Conservation (phyloP, 2,888 invertebrate genomes). For the Caenorhabditis zanzibari region DNA sequence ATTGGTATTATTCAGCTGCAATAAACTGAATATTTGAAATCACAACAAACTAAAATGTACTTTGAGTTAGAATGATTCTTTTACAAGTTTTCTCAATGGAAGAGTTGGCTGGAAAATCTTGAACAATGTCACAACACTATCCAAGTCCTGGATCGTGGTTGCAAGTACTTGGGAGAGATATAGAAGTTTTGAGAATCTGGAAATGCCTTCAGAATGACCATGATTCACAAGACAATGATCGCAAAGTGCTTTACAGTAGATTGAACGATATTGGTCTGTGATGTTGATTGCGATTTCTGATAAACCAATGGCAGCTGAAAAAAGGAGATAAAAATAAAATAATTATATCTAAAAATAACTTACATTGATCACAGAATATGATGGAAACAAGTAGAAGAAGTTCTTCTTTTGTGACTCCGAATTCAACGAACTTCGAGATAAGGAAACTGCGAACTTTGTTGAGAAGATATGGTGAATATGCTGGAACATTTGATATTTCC, state of each 20-base stretch:
- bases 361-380: slow-evolving; percentile 20
- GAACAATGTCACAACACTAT: background rate
- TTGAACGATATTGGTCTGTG: slow-evolving; percentile 1
- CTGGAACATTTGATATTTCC: slow-evolving; percentile 17
- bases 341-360: background rate
- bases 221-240: background rate
- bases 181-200: slow-evolving; percentile 2
- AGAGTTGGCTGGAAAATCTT: background rate
- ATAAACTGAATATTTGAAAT: too few species aligned
- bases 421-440: slow-evolving; percentile 20
- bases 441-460: slow-evolving; percentile 14
- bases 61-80: slow-evolving; percentile 19
- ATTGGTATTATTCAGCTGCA: too few species aligned
- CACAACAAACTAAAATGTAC: too few species aligned
- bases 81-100: slow-evolving; percentile 29
- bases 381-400: background rate
- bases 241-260: slow-evolving; percentile 1
- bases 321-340: background rate
- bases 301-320: background rate
- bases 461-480: slow-evolving; percentile 1
- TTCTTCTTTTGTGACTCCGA: slow-evolving; percentile 14
- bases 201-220: background rate
- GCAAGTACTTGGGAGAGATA: background rate
- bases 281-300: background rate
- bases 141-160: slow-evolving; percentile 16